Percentiles rank a stretch among this genome's conserved stretches.
Evolutionary conservation across 2,888 invertebrate species (phyloP).

Genomic region (Dysmachus trigonus): DNA sequence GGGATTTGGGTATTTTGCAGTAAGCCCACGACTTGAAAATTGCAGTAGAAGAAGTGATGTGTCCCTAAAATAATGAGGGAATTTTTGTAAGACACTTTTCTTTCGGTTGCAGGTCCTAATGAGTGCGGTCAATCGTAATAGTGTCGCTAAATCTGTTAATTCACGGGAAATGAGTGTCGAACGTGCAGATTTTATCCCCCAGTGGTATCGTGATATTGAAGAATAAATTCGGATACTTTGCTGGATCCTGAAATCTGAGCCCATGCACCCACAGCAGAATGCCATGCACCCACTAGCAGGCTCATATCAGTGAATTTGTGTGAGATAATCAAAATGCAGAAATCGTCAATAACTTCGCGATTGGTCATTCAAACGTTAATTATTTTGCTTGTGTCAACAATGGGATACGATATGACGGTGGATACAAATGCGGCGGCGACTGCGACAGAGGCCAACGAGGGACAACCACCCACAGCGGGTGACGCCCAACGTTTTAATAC

Average conservation of each 20-base stretch:
- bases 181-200: neutral
- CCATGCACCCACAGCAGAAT: neutral
- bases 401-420: constrained; percentile 11
- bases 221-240: neutral
- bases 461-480: neutral
- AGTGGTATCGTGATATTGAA: neutral
- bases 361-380: constrained; percentile 36
- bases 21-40: neutral
- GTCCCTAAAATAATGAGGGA: neutral
- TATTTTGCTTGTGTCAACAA: constrained; percentile 35
- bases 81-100: neutral
- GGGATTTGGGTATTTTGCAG: neutral
- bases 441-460: neutral
- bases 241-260: neutral
- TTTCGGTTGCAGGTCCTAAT: neutral
- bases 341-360: neutral
- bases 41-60: neutral
- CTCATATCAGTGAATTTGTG: constrained; percentile 38
- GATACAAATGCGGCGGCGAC: constrained; percentile 12
- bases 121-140: neutral
- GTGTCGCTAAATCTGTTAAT: neutral
- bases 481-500: neutral
- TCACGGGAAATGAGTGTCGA: neutral
- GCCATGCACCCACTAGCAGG: constrained; percentile 2
- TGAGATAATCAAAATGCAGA: constrained; percentile 40